Evolutionary conservation across 2,888 invertebrate genomes (phyloP), one percentile per base, ranked within the genome.

Genomic region (Monoplex corrugatus): DNA sequence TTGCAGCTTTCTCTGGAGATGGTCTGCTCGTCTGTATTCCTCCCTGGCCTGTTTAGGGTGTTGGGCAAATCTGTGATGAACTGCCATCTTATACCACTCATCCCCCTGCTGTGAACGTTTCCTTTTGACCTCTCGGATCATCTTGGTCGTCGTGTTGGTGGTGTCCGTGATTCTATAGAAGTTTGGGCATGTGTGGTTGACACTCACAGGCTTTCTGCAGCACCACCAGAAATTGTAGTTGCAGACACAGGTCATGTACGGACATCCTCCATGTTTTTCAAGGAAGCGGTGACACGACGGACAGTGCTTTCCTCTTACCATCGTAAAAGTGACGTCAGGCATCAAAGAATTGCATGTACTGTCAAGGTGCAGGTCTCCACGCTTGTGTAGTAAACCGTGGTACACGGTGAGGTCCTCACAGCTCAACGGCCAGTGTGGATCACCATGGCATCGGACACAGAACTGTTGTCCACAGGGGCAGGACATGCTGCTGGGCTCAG

Each of bases 401-500:
- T 91, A 92, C 19, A 80, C 50, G 63, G 68, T 78, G 35, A 87
- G 90, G 45, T 92, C 91, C 2, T 82, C 88, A 89, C 92, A 92
- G 35, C 72, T 89, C 2, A 91, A 90, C 5, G 92, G 92, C 92
- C 92, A 92, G 87, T 92, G 92, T 0, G 90, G 87, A 13, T 84
- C 44, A 38, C 84, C 45, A 68, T 91, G 68, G 63, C 92, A 92
- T 13, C 86, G 40, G 86, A 91, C 91, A 50, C 92, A 92, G 45
- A 91, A 68, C 19, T 86, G 88, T 0, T 75, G 43, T 13, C 92
- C 91, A 89, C 92, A 92, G 19, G 87, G 57, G 75, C 91, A 91
- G 2, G 78, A 83, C n/a, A 90, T 44, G 50, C 87, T 87, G 45
- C 40, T 87, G 8, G 87, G 87, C 63, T 87, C 87, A 0, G 57